A percentile compares a stretch with the other conserved stretches of the same genome.
Evolutionary conservation across 2,797 vertebrate species (phyloP).

Genomic region (Cygnus olor): DNA sequence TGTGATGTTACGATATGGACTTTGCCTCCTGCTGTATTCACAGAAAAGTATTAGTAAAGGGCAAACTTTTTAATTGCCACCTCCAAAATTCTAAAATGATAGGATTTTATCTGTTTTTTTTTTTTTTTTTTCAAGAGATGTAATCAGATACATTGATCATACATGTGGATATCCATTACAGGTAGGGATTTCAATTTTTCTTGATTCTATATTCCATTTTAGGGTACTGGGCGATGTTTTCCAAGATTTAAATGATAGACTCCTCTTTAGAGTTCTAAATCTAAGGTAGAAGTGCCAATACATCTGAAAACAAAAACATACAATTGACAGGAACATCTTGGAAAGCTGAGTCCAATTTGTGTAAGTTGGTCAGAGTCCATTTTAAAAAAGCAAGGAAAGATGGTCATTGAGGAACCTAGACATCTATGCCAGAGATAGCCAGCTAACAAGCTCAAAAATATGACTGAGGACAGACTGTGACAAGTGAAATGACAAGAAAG

Average conservation of each 20-base stretch:
- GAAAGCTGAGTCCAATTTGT: neutral
- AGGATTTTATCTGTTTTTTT: neutral
- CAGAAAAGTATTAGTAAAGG: neutral
- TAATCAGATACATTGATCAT: neutral
- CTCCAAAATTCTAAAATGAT: neutral
- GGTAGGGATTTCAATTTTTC: neutral
- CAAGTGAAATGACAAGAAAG: neutral
- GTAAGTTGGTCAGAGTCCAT: neutral
- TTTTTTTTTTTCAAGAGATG: neutral
- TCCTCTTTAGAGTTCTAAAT: neutral
- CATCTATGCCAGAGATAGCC: neutral
- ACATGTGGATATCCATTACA: neutral
- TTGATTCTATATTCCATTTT: neutral
- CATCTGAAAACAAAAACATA: neutral
- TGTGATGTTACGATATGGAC: neutral
- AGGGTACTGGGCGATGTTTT: neutral
- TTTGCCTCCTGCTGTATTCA: neutral
- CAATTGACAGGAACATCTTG: neutral
- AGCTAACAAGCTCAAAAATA: neutral
- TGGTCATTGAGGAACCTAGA: neutral
- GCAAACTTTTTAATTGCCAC: neutral
- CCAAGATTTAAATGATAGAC: neutral
- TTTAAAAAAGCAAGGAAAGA: neutral
- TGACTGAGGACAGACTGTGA: neutral
- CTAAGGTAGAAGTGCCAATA: neutral